Evolutionary conservation across 2,888 invertebrate species (phyloP), one percentile per base, ranked within the genome.

Genomic region (Cantharis rustica): DNA sequence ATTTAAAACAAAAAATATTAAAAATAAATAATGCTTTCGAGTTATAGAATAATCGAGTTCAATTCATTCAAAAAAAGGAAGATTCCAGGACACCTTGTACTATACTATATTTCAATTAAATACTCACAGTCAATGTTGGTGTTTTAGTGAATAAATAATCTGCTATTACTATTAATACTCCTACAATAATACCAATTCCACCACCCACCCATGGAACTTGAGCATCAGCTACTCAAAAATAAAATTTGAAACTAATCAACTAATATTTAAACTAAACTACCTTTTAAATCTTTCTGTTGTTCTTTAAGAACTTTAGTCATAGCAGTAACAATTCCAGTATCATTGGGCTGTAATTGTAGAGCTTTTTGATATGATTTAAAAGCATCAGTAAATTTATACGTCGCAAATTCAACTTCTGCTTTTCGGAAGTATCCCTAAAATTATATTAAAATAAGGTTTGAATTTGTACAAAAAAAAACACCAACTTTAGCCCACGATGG

Each of bases 131-230:
- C 88, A 94, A 93, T 81, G 91, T 92, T 66, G 93, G 93, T 83
- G 90, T 92, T 79, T 90, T 88, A 61, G 93, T 93, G 79, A 93
- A 89, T 75, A 92, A 89, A 82, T 92, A 92, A 87, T 95, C 95
- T 75, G 92, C 90, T 80, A 94, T 90, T 72, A 94, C 93, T 80
- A 95, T 90, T 69, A 90, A 88, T 79, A 94, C 93, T 26, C 94
- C 94, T 77, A 93, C 84, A 77, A 93, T 91, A 73, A 95, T 90
- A 10, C 95, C 95, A 81, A 94, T 88, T 70, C 93, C 94, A 77
- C 94, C 92, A 79, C 94, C 93, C 62, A 95, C 89, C 94, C 94
- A 95, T 66, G 94, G 93, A 77, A 93, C 90, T 85, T 93, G 93
- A 84, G 92, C 91, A 85, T 93, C 92, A 79, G 90, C 93, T 93